A percentile compares a stretch with the other conserved stretches of the same genome.
These are phyloP conservation scores for Pollenia angustigena DNA, from an alignment of 2,888 invertebrate genomes.

Conservation along the genomic window DNA sequence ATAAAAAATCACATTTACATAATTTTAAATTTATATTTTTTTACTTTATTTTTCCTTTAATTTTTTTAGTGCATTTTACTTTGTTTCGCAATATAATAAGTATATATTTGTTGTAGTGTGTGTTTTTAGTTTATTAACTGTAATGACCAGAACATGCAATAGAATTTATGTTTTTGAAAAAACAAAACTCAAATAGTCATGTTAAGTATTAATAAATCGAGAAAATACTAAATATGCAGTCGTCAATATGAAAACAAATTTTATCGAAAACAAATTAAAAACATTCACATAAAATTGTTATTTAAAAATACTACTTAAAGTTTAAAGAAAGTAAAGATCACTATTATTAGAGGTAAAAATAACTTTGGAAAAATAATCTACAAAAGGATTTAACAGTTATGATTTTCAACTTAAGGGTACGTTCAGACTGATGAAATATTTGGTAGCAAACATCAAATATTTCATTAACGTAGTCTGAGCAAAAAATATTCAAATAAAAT, in stretches of 20 bases:
- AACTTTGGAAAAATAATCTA: not conserved
- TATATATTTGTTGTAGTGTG: not conserved
- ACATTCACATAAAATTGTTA: not conserved
- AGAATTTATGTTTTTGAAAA: conserved; percentile 18
- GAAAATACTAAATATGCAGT: not conserved
- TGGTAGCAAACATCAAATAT: too few relatives aligned
- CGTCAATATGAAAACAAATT: not conserved
- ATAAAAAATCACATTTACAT: too few relatives aligned
- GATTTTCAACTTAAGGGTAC: too few relatives aligned
- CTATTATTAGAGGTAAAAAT: not conserved
- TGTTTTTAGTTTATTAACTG: conserved; percentile 14
- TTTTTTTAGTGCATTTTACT: not conserved
- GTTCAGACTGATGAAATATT: too few relatives aligned
- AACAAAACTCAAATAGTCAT: not conserved
- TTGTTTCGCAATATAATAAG: not conserved
- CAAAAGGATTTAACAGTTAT: too few relatives aligned
- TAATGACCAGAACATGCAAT: conserved; percentile 18
- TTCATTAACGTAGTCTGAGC: too few relatives aligned
- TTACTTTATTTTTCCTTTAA: too few relatives aligned
- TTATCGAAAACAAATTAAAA: not conserved
- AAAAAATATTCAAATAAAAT: too few relatives aligned
- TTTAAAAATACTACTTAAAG: not conserved
- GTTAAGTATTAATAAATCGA: not conserved
- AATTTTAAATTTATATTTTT: too few relatives aligned
- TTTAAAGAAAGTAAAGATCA: not conserved